Evolutionary conservation across 1,140 invertebrate species (phyloP), one percentile per base, ranked within the genome.

Genomic region (Aphelinus certus): DNA sequence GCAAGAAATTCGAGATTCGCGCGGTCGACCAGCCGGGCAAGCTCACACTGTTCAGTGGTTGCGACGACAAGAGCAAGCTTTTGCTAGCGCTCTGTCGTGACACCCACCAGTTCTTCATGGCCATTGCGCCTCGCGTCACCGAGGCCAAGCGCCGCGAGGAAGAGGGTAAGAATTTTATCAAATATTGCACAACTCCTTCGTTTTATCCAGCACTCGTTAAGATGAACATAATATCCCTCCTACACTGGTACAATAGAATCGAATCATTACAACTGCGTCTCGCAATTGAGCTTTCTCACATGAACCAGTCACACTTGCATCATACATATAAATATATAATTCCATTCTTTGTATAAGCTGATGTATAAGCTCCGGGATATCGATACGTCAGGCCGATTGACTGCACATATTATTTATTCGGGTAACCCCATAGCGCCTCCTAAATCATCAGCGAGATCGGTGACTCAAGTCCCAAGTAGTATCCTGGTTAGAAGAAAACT

Each of bases 1-100:
- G 96, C 83, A 97, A 97, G 88, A 98, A 98, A 86, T 98, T 98
- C 88, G 96, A 98, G 89, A 97, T 98, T 78, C 91, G 95, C 61
- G 95, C 95, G 2, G 92, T 94, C 48, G 95, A 95, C 80, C 89
- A 88, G 78, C 89, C 90, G 67, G 93, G 94, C 77, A 96, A 97
- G 83, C 92, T 97, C 76, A 95, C 95, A 1, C 92, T 97, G 70
- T 98, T 96, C 85, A 95, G 96, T 10, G 93, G 92, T 42, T 95
- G 93, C 82, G 96, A 98, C 87, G 95, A 96, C 80, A 96, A 97
- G 84, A 96, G 96, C 82, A 94, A 97, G 88, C 92, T 97, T 79
- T 88, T 98, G 75, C 90, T 98, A 73, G 92, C 93, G 10, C 89
- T 98, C 42, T 98, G 96, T 87, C 93, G 94, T 80, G 94, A 95